Base-by-base conservation (phyloP, 2,797 vertebrate species). In the Danio albolineatus region DNA sequence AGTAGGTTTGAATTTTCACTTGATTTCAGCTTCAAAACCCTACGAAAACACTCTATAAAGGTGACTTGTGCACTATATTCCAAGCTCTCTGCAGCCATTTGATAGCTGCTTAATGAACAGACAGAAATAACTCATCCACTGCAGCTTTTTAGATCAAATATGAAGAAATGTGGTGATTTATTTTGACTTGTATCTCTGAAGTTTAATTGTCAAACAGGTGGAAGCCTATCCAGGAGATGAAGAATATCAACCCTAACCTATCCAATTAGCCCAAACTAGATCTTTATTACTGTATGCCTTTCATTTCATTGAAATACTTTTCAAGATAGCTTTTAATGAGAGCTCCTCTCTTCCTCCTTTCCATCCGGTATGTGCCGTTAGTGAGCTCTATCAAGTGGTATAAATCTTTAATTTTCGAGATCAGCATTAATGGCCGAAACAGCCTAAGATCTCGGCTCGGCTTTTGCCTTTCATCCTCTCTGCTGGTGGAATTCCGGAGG, bases 361-460 rank as follows among this genome's bases (percentile, higher is more conserved):
- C 89, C 83, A 41, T 87, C 86, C 82, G 69, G 83, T 83, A 74
- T 87, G 88, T 93, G 89, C 86, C 82, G 85, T 85, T 88, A 77
- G 88, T 85, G 82, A 89, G 91, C 87, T 89, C 90, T 92, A 94
- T 94, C 93, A 95, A 93, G 91, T 88, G 88, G 89, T 89, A 95
- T 96, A 94, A 96, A 96, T 96, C 95, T 95, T 96, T 96, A 93
- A 96, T 96, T 96, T 96, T 93, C 89, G 88, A 87, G 87, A 95
- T 96, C 94, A 93, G 92, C 89, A 92, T 93, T 95, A 95, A 94
- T 90, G 87, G 88, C 87, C 85, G 89, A 94, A 96, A 93, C 94
- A 92, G 94, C 92, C 92, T 93, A 90, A 95, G 94, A 93, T 94
- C 92, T 94, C 87, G 88, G 88, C 83, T 92, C 77, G 82, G 53